Conservation (phyloP, 1,140 invertebrate genomes). For the Megalopta genalis region DNA sequence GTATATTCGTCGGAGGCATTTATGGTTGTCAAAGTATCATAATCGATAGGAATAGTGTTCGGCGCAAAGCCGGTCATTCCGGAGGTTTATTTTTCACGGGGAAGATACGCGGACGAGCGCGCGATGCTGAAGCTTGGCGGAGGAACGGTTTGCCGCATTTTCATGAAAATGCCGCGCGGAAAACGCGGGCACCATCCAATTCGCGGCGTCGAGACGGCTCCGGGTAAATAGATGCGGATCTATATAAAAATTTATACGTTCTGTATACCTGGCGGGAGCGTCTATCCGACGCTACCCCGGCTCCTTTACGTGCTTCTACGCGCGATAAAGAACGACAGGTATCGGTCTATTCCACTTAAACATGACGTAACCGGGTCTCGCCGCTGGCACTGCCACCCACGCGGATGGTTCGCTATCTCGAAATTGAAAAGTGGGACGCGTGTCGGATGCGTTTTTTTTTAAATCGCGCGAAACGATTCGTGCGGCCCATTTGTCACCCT, state of each 20-base stretch:
- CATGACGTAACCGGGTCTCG: neutral
- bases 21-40: neutral
- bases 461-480: too few relatives aligned
- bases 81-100: constrained; percentile 11
- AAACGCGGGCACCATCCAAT: constrained; percentile 41
- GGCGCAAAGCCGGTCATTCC: neutral
- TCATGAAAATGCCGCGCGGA: constrained; percentile 44
- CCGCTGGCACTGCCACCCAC: neutral
- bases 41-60: neutral
- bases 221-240: constrained; percentile 45
- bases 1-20: too few relatives aligned
- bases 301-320: neutral
- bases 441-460: too few relatives aligned
- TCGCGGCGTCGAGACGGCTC: constrained; percentile 24
- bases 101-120: constrained; percentile 15
- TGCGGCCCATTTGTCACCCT: too few relatives aligned
- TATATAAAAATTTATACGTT: constrained; percentile 59
- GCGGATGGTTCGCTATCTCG: neutral
- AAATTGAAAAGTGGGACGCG: neutral
- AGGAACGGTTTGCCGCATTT: constrained; percentile 29
- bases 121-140: too few relatives aligned
- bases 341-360: constrained; percentile 13
- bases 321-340: constrained; percentile 42
- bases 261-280: constrained; percentile 39
- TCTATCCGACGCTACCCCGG: constrained; percentile 28